Evolutionary conservation across 2,113 vertebrate species (phyloP), one percentile per base, ranked within the genome.

Genomic region (Dipodomys spectabilis): DNA sequence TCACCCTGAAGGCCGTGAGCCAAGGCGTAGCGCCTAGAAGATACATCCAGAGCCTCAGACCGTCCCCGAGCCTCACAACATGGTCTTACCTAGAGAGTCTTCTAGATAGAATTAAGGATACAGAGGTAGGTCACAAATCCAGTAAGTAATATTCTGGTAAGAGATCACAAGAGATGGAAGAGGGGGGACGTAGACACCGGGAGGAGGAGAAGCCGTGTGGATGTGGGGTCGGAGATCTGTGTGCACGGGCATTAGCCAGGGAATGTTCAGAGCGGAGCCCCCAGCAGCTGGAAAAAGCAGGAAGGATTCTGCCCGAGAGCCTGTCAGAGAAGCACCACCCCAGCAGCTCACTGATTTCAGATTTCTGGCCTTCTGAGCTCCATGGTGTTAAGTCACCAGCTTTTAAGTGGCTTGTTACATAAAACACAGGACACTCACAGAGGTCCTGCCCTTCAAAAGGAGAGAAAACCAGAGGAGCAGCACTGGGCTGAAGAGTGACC

Each of bases 281-380:
- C 62, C 22, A 23, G 62, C 23, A 25, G 7, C 19, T 7, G 25
- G 12, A 15, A 5, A 19, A 35, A 25, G 3, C 2, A 13, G 85
- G 1, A 4, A 13, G 85, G 1, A 2, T 7, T 16, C 35, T 28
- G 1, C 7, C 25, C 45, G 0, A 0, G 67, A 22, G 53, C 4
- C n/a, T 72, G 2, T 6, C 0, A 44, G 2, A 11, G 16, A 27
- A 49, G 22, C 27, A 1, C 68, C 10, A 25, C 20, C 64, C 64
- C 62, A 39, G 39, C 0, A 2, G 18, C 1, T 2, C 22, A 64
- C 1, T 27, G 4, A 22, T 11, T 45, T 32, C 65, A 27, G 60
- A 27, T 7, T 25, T 78, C 25, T 6, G 2, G 57, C 11, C n/a
- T 64, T 67, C 32, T 20, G 49, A 68, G 35, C 39, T 10, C 13